Conservation (phyloP, 2,113 vertebrate species). For the Leucosticte australis region DNA sequence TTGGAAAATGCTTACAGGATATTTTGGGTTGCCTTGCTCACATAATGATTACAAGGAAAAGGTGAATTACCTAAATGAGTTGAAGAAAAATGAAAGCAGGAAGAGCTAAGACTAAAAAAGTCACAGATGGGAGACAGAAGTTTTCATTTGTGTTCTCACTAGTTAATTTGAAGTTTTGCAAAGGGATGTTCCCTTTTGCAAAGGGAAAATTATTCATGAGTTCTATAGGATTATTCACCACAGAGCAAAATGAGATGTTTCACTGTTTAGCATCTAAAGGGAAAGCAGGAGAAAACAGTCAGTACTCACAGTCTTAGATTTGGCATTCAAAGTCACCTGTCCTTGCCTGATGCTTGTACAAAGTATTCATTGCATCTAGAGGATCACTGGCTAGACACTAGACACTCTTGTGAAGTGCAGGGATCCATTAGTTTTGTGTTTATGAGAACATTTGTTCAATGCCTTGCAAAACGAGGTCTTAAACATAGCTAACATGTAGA, state of each 20-base stretch:
- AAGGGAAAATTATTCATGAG: not conserved
- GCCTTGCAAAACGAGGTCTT: not conserved
- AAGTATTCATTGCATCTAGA: not conserved
- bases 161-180: not conserved
- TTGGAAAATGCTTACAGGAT: not conserved
- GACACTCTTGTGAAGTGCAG: not conserved
- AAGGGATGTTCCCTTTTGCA: not conserved
- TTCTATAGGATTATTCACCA: not conserved
- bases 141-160: not conserved
- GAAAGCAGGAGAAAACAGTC: not conserved
- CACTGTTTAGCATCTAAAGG: not conserved
- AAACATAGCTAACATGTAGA: not conserved
- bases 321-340: rapidly evolving
- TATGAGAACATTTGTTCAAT: not conserved
- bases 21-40: not conserved
- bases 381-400: not conserved
- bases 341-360: not conserved
- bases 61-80: not conserved
- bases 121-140: not conserved
- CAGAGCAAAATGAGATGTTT: not conserved
- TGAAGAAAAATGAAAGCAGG: not conserved
- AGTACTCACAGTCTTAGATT: not conserved
- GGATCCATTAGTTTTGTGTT: not conserved
- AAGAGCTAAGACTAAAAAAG: not conserved
- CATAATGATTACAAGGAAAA: not conserved